Conservation (phyloP, 2,888 invertebrate species). For the Ommatoiulus sabulosus region DNA sequence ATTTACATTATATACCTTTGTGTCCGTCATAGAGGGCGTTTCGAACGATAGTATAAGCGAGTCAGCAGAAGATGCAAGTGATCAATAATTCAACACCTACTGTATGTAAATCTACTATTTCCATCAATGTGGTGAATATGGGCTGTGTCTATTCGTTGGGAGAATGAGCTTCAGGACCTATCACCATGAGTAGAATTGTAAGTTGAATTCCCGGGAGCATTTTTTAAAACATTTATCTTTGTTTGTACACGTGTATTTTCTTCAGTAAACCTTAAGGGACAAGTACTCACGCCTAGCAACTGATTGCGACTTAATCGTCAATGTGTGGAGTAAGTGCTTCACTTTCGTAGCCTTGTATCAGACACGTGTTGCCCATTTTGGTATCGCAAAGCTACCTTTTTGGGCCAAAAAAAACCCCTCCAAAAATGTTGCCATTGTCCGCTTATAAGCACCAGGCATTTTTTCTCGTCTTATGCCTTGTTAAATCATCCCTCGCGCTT, state of each 20-base stretch:
- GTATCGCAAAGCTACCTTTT: not conserved
- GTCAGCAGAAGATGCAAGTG: not conserved
- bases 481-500: not conserved
- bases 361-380: constrained; percentile 9
- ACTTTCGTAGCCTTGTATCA: not conserved
- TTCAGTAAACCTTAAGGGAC: too few relatives aligned
- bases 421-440: not conserved
- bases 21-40: not conserved
- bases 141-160: too few relatives aligned
- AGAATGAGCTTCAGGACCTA: too few relatives aligned
- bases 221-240: too few relatives aligned
- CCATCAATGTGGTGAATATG: too few relatives aligned
- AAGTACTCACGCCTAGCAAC: not conserved
- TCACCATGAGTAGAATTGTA: too few relatives aligned
- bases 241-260: too few relatives aligned
- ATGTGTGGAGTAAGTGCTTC: not conserved
- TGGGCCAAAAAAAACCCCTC: not conserved
- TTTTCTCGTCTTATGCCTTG: not conserved
- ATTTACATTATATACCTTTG: too few relatives aligned
- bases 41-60: not conserved
- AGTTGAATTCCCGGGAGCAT: too few relatives aligned
- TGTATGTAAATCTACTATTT: too few relatives aligned
- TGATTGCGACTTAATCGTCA: not conserved
- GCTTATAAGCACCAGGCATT: not conserved
- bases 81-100: too few relatives aligned